Base-by-base conservation (phyloP, 2,888 invertebrate genomes). In the Eretmocerus hayati region DNA sequence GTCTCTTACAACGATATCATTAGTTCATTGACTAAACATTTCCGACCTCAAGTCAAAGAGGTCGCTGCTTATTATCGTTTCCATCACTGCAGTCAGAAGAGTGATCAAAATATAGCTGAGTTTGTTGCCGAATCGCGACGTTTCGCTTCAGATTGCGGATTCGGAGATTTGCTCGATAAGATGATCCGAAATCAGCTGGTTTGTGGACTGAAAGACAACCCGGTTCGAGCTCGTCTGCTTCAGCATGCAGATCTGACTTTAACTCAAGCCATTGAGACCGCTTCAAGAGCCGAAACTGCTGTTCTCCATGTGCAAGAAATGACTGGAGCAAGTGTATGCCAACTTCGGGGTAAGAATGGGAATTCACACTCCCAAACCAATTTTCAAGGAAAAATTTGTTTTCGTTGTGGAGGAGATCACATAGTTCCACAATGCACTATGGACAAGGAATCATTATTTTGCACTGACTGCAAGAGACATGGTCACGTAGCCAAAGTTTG, bases 111-210 rank as follows among this genome's bases (percentile, higher is more conserved):
- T 4, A 30, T 45, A 18, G 11, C 26, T 13, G 45, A 45, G n/a
- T 36, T 38, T 22, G 38, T 38, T 23, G 45, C 45, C 2, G 45
- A 45, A 20, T 20, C 38, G 18, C 21, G 45, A 6, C 22, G 38
- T 9, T 32, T 45, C 13, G 45, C 38, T 5, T 16, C 37, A 8
- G 20, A 37, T n/a, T 37, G 37, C 20, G 2, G 21, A 18, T 37
- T 37, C 21, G 48, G 52, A 9, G 38, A 21, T 22, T 31, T 22
- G 13, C 33, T 50, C 2, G 46, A 48, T n/a, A 44, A 48, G n/a
- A 52, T 48, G 48, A 42, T 50, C 21, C 30, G 50, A 11, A 42
- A 46, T 21, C 42, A 50, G 30, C 33, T 50, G 9, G 50, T 50
- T 3, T 50, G 42, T 13, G 50, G 42, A 16, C 23, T 50, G 30